Evolutionary conservation across 2,888 invertebrate genomes (phyloP).

Genomic region (Heteromurus nitidus): DNA sequence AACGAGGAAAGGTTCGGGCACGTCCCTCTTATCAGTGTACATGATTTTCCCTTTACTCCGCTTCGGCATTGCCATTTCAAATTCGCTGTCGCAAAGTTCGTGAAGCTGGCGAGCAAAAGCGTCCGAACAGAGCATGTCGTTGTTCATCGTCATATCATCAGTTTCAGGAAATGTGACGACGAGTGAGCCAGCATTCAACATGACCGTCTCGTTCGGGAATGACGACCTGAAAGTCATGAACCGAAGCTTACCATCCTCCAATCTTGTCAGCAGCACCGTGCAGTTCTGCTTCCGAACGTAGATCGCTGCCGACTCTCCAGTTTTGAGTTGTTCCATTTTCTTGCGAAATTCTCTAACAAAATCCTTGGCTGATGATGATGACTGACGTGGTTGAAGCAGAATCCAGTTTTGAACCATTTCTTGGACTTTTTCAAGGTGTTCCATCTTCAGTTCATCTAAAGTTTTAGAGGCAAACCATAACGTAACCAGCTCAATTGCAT

Average conservation of each 20-base stretch:
- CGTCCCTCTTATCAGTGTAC: background rate
- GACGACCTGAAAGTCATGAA: background rate
- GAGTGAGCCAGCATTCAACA: conserved; percentile 1
- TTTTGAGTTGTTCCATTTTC: background rate
- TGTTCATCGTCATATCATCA: background rate
- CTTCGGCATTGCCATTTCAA: background rate
- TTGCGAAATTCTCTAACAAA: background rate
- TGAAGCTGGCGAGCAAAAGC: background rate
- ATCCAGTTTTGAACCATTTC: background rate
- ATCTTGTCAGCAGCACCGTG: background rate
- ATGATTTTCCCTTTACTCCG: background rate
- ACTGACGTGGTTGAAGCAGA: background rate
- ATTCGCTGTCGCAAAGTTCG: background rate
- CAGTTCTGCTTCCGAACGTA: conserved; percentile 20
- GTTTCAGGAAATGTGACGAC: conserved; percentile 3
- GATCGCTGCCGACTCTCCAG: background rate
- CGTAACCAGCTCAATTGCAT: too few relatives aligned
- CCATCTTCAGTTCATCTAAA: too few relatives aligned
- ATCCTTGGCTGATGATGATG: background rate
- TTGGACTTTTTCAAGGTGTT: background rate
- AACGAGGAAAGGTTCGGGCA: conserved; percentile 1
- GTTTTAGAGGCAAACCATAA: too few relatives aligned
- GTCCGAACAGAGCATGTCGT: background rate
- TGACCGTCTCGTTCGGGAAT: background rate
- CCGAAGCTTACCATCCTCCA: background rate